Conservation (phyloP, 1,140 invertebrate genomes). For the Wasmannia auropunctata region DNA sequence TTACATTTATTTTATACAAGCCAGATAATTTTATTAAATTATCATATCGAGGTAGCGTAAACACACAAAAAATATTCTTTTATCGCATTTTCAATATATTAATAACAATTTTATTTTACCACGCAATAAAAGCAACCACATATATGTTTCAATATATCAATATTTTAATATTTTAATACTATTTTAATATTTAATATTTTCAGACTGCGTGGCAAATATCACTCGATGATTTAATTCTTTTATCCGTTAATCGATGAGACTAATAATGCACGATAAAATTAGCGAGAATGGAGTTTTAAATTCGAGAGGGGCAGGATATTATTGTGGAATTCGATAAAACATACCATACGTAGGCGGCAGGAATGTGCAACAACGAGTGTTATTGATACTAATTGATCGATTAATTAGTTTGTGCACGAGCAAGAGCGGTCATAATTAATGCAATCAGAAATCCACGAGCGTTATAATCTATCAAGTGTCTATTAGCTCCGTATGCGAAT, state of each 20-base stretch:
- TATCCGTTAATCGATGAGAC: neutral
- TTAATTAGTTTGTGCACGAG: conserved; percentile 17
- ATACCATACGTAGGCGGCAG: neutral
- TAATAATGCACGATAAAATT: conserved; percentile 36
- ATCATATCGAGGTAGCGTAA: too few species aligned
- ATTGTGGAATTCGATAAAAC: conserved; percentile 39
- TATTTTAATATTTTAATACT: conserved; percentile 12
- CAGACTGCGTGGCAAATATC: neutral
- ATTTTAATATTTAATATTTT: conserved; percentile 5
- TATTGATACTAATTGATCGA: conserved; percentile 51
- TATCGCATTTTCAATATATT: neutral
- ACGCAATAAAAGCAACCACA: neutral
- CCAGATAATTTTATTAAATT: conserved; percentile 14
- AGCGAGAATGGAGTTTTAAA: conserved; percentile 9
- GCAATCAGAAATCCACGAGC: conserved; percentile 45
- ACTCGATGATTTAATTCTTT: conserved; percentile 26
- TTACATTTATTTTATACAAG: neutral
- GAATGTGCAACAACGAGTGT: conserved; percentile 28
- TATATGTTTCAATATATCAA: neutral
- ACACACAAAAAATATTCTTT: neutral
- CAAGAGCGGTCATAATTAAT: conserved; percentile 42
- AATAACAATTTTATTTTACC: neutral
- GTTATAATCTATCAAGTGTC: conserved; percentile 36
- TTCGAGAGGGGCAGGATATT: neutral
- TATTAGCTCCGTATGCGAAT: neutral